Conservation (phyloP, 1,140 invertebrate species). For the Ericerus pela region DNA sequence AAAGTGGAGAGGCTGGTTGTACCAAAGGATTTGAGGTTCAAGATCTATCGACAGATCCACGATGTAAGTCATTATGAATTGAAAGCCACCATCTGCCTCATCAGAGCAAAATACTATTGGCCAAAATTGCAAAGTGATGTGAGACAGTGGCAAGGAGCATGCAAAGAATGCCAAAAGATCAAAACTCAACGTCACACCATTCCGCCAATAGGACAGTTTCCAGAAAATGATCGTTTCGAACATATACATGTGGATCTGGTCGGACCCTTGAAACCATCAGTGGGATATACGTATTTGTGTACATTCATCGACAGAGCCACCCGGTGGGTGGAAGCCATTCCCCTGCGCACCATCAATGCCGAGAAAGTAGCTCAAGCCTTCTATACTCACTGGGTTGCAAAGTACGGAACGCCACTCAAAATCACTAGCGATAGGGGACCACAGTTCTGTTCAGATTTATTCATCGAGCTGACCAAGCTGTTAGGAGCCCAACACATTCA, state of each 20-base stretch:
- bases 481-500: conserved; percentile 4
- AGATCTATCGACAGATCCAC: too few relatives aligned
- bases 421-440: conserved; percentile 27
- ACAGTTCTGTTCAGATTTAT: conserved; percentile 26
- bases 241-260: conserved; percentile 37
- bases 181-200: background rate
- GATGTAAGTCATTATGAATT: too few relatives aligned
- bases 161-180: background rate
- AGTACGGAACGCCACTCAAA: conserved; percentile 25
- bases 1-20: too few relatives aligned
- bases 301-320: conserved; percentile 27
- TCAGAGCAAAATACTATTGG: too few relatives aligned
- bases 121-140: conserved; percentile 4
- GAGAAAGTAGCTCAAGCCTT: conserved; percentile 23
- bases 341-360: conserved; percentile 23
- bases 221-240: conserved; percentile 15
- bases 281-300: conserved; percentile 22
- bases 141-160: background rate
- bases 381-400: conserved; percentile 22
- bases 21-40: too few relatives aligned
- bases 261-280: conserved; percentile 25
- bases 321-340: conserved; percentile 28
- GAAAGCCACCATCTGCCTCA: too few relatives aligned
- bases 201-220: background rate
- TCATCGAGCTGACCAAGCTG: background rate